Conservation (phyloP, 2,888 invertebrate species). For the Pseudanteris insignis region DNA sequence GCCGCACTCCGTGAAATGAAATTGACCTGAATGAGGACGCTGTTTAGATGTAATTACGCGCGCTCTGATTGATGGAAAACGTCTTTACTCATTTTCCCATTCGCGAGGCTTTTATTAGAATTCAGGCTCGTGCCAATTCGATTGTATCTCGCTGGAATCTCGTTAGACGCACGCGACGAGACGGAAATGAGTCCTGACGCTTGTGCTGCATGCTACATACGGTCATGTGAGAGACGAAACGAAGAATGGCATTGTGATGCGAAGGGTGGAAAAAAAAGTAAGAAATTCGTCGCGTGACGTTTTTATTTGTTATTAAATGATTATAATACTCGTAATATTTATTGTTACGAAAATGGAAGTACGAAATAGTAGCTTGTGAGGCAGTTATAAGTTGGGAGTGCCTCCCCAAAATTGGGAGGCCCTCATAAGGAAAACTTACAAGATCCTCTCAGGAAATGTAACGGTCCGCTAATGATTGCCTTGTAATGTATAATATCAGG, state of each 20-base stretch:
- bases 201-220: conserved; percentile 40
- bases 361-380: too few relatives aligned
- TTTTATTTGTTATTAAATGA: too few relatives aligned
- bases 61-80: conserved; percentile 35
- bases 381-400: too few relatives aligned
- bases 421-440: too few relatives aligned
- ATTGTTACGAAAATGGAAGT: too few relatives aligned
- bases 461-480: too few relatives aligned
- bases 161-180: conserved; percentile 47
- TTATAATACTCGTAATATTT: too few relatives aligned
- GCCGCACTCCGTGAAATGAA: too few relatives aligned
- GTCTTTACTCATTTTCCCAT: conserved; percentile 35
- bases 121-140: conserved; percentile 46
- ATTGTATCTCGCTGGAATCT: conserved; percentile 50
- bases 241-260: conserved; percentile 28
- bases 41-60: conserved; percentile 24
- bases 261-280: conserved; percentile 21
- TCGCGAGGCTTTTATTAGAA: conserved; percentile 45
- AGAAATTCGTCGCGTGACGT: conserved; percentile 27
- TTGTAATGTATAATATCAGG: too few relatives aligned
- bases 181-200: conserved; percentile 49
- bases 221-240: conserved; percentile 34
- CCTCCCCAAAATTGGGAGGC: too few relatives aligned
- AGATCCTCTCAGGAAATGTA: too few relatives aligned
- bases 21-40: conserved; percentile 9